Evolutionary conservation across 2,888 invertebrate species (phyloP).

Genomic region (Amphiduros pacificus): DNA sequence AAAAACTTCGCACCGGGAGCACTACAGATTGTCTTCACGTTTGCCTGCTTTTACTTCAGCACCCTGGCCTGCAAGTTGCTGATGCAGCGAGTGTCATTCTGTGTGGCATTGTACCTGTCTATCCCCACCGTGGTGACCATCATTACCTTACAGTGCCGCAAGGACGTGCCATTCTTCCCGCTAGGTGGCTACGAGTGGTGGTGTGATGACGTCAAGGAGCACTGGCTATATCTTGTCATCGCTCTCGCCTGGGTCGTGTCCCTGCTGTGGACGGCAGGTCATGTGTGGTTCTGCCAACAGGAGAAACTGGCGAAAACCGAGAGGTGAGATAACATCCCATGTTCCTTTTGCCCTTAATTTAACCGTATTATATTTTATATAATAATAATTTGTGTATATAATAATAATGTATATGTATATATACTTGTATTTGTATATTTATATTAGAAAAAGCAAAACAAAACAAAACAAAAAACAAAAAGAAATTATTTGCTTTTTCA

Average conservation of each 20-base stretch:
- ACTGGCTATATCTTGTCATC: no score
- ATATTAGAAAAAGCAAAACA: no score
- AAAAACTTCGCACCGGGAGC: conserved; percentile 39
- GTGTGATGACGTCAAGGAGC: no score
- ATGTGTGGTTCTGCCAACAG: background rate
- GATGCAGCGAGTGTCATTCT: conserved; percentile 61
- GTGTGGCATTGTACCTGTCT: conserved; percentile 59
- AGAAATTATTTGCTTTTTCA: no score
- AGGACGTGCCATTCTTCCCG: no score
- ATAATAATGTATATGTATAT: no score
- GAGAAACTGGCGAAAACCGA: background rate
- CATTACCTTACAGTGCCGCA: conserved; percentile 30
- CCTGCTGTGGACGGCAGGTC: background rate
- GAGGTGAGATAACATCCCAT: background rate
- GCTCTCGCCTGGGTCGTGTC: background rate
- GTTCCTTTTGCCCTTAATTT: no score
- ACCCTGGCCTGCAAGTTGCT: conserved; percentile 64
- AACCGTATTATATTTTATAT: no score
- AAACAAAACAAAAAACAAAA: no score
- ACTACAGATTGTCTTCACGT: conserved; percentile 38
- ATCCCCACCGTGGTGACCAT: conserved; percentile 52
- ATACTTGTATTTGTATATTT: no score
- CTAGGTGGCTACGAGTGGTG: no score
- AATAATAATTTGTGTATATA: no score
- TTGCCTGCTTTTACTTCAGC: conserved; percentile 61